Conservation (phyloP, 2,888 invertebrate species). For the Ganaspis brasiliensis region DNA sequence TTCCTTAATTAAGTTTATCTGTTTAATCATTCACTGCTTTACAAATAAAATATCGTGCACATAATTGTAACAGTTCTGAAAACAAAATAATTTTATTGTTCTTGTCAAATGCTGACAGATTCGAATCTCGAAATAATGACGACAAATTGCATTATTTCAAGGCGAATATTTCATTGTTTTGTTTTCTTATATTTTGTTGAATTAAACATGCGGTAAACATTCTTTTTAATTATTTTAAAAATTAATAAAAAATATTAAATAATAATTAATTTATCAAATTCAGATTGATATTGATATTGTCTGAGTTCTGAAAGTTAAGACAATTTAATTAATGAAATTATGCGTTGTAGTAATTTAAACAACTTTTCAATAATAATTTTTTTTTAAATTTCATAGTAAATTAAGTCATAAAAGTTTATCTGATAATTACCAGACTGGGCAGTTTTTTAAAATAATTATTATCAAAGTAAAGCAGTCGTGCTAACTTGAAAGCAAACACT, state of each 20-base stretch:
- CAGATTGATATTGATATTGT: no score
- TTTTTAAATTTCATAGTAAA: background rate
- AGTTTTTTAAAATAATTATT: background rate
- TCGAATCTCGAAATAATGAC: background rate
- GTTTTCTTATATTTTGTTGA: background rate
- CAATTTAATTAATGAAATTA: no score
- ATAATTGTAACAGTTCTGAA: background rate
- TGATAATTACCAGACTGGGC: background rate
- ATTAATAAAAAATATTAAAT: background rate
- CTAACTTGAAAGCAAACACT: background rate
- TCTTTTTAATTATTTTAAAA: no score
- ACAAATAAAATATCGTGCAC: constrained; percentile 14
- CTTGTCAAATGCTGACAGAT: background rate
- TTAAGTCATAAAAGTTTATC: constrained; percentile 1
- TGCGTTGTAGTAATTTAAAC: background rate
- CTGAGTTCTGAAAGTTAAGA: no score
- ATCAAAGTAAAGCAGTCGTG: background rate
- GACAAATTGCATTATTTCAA: background rate
- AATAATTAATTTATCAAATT: no score
- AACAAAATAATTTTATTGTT: background rate
- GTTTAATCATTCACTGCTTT: background rate
- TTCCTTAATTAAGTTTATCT: background rate
- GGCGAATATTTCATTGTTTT: background rate
- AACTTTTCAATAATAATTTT: background rate
- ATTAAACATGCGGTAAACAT: background rate